Evolutionary conservation across 2,113 vertebrate species (phyloP), one percentile per base, ranked within the genome.

Genomic region (Cavia aperea): DNA sequence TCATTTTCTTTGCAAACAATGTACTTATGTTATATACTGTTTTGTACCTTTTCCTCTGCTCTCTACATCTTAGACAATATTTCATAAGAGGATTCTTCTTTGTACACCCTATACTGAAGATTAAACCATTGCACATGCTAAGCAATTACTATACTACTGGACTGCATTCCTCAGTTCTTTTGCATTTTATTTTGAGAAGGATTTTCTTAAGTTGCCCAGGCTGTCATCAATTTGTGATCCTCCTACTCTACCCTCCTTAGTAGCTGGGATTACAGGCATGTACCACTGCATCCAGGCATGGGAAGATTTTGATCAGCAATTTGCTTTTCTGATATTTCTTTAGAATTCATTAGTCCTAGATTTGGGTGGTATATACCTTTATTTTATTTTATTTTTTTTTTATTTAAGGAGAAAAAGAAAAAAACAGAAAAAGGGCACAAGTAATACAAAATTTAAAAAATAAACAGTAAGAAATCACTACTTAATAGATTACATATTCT

Each of bases 261-360:
- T 12, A 33, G 16, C 18, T 79, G 77, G 77, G 49, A 79, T 79
- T 79, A 54, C 8, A 78, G 31, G 29, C 16, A 54, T 31, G 15
- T 5, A 54, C 49, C 77, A 54, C 49, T 16, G 54, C 21, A 54
- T 29, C 16, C 49, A 19, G 15, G 15, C 16, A 54, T 19, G 7
- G 83, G 36, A 65, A 36, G 12, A 63, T 63, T 93, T 95, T 94
- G 56, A 66, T 82, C 62, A 65, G 60, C 5, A 23, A 7, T 86
- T 91, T 92, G 92, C 43, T 88, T 79, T 95, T 73, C 24, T 95
- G 33, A 7, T 93, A 78, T 87, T 96, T 54, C 70, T 93, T 95
- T 31, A 88, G 33, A 73, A 68, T n/a, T 31, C 10, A 36, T 78
- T 87, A 83, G 51, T 43, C 31, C n/a, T 29, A 90, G 56, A 89